Evolutionary conservation across 2,888 invertebrate species (phyloP), one percentile per base, ranked within the genome.

Genomic region (Aquatica leii): DNA sequence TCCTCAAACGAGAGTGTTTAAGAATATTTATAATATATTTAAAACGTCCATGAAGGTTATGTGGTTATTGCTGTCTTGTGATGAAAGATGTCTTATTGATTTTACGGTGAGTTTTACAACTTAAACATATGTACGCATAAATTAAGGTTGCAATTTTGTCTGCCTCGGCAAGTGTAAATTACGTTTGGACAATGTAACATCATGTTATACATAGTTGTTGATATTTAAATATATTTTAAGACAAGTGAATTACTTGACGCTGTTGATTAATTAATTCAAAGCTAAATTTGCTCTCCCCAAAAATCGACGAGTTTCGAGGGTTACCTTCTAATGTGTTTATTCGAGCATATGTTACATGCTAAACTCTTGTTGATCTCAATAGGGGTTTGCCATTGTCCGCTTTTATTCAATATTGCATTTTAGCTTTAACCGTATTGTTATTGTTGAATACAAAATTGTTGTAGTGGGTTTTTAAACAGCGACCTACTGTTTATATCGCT

Each of bases 311-410:
- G 41, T 66, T 51, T 50, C 40, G 55, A 59, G 55, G 66, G 59
- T 55, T 50, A 59, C 59, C 62, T 50, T 52, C 66, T 56, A 67
- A 69, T 65, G 61, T 57, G 65, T 60, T 49, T 65, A 67, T 34
- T 62, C 69, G 59, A 69, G 71, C 71, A 70, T 71, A 70, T 68
- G 71, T 68, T 71, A 52, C 60, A 66, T 20, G 59, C 57, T 59
- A 54, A 62, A 55, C 62, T 59, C 65, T 51, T 62, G 51, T 66
- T 69, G 59, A 57, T 59, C 62, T 55, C 69, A 59, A 62, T 65
- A 54, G 69, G 68, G 69, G 68, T 55, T 48, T 58, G 31, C 65
- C 61, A 68, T 70, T 70, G 68, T 69, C 67, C 69, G 60, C 62
- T 49, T 14, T 46, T 59, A 50, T 56, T 49, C 52, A 48, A 37